Evolutionary conservation across 2,888 invertebrate species (phyloP).

Genomic region (Coelogynopora nodosa): DNA sequence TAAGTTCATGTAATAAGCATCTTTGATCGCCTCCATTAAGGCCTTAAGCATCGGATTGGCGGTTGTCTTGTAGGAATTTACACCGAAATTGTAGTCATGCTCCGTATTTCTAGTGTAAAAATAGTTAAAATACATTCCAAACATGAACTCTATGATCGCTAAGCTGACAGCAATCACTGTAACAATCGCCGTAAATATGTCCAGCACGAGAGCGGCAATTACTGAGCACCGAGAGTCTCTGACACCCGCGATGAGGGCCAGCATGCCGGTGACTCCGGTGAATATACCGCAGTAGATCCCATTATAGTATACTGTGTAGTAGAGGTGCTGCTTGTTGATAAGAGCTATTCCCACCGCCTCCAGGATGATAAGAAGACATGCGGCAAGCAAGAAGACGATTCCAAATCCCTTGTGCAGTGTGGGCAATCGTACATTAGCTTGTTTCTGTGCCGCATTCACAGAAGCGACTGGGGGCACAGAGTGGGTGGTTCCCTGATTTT

Average conservation of each 20-base stretch:
- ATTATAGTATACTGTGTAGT: neutral
- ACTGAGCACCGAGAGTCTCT: neutral
- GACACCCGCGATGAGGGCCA: neutral
- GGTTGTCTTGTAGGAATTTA: neutral
- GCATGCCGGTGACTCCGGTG: neutral
- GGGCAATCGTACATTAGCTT: neutral
- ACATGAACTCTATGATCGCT: neutral
- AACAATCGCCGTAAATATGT: neutral
- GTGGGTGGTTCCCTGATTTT: too few relatives aligned
- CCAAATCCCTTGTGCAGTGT: neutral
- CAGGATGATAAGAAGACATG: neutral
- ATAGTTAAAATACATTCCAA: too few relatives aligned
- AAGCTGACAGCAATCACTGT: neutral
- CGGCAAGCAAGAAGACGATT: neutral
- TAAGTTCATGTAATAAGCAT: neutral
- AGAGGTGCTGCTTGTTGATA: neutral
- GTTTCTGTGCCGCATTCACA: too few relatives aligned
- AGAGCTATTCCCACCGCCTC: neutral
- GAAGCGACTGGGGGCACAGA: too few relatives aligned
- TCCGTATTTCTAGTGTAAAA: neutral
- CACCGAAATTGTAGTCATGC: neutral
- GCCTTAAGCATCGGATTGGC: too few relatives aligned
- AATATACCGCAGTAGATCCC: neutral
- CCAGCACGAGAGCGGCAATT: neutral
- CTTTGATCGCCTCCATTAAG: too few relatives aligned